Evolutionary conservation across 2,113 vertebrate genomes (phyloP).

Genomic region (Hirundichthys speculiger): DNA sequence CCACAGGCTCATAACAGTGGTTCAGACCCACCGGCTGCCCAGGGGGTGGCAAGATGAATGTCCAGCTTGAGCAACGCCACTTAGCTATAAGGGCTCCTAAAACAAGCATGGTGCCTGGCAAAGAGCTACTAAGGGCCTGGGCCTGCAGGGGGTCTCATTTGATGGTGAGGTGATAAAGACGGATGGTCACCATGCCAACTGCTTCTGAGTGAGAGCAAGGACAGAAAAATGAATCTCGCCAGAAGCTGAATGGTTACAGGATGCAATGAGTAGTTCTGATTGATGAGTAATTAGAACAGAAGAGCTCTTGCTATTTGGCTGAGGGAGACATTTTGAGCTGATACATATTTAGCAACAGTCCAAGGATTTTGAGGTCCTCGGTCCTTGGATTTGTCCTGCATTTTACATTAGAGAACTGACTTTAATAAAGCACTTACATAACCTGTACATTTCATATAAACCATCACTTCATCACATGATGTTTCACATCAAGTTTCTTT

Average conservation of each 20-base stretch:
- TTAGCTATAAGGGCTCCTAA: constrained; percentile 60
- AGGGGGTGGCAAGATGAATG: constrained; percentile 31
- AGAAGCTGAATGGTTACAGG: constrained; percentile 17
- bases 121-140: constrained; percentile 42
- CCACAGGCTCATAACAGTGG: constrained; percentile 39
- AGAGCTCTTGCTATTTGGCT: constrained; percentile 51
- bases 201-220: constrained; percentile 53
- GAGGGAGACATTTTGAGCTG: constrained; percentile 28
- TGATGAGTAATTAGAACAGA: constrained; percentile 55
- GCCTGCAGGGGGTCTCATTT: constrained; percentile 54
- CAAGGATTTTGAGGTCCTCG: constrained; percentile 20
- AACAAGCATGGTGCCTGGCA: constrained; percentile 55
- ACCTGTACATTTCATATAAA: too few species aligned
- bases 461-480: too few species aligned
- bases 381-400: constrained; percentile 7
- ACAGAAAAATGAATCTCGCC: constrained; percentile 11
- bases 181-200: constrained; percentile 56
- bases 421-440: too few species aligned
- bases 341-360: constrained; percentile 18
- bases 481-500: too few species aligned
- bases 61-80: constrained; percentile 47
- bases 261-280: constrained; percentile 30
- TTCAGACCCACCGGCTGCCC: constrained; percentile 34
- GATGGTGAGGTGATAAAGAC: constrained; percentile 73
- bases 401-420: too few species aligned